Conservation (phyloP, 2,888 invertebrate species). For the Barypeithes pellucidus region DNA sequence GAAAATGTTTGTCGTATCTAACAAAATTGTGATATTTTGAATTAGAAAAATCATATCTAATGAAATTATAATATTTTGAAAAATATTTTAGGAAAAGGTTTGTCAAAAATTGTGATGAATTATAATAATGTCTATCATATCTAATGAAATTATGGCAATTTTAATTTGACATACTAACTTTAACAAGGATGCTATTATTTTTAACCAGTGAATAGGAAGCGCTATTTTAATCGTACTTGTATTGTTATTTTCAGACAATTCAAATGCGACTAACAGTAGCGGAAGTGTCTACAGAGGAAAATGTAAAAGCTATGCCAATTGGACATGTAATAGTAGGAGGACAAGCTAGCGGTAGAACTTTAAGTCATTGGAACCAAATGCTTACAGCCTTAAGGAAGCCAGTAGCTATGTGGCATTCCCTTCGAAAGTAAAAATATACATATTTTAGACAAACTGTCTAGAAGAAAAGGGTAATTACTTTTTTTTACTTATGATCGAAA, state of each 20-base stretch:
- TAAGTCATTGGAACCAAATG: conserved; percentile 90
- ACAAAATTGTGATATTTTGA: too few species aligned
- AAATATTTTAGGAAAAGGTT: too few species aligned
- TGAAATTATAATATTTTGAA: too few species aligned
- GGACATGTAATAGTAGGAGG: conserved; percentile 88
- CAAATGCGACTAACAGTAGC: conserved; percentile 83
- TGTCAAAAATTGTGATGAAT: neutral
- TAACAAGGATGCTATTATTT: too few species aligned
- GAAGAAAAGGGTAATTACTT: too few species aligned
- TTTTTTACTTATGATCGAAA: too few species aligned
- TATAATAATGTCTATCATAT: neutral
- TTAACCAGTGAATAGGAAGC: too few species aligned
- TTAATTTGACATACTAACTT: too few species aligned
- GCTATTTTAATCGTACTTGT: too few species aligned
- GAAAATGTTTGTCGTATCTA: too few species aligned
- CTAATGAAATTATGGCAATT: neutral
- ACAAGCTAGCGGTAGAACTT: conserved; percentile 80
- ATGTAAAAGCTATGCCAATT: conserved; percentile 77
- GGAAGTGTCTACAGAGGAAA: conserved; percentile 69
- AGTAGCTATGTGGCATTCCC: conserved; percentile 88
- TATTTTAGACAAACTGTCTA: neutral
- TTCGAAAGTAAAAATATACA: conserved; percentile 71
- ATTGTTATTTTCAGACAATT: conserved; percentile 77
- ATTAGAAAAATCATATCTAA: too few species aligned
- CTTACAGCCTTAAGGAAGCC: conserved; percentile 84